phyloP scores from a whole-genome alignment of 1,140 invertebrate genomes.

The Eriosoma lanigerum region DNA sequence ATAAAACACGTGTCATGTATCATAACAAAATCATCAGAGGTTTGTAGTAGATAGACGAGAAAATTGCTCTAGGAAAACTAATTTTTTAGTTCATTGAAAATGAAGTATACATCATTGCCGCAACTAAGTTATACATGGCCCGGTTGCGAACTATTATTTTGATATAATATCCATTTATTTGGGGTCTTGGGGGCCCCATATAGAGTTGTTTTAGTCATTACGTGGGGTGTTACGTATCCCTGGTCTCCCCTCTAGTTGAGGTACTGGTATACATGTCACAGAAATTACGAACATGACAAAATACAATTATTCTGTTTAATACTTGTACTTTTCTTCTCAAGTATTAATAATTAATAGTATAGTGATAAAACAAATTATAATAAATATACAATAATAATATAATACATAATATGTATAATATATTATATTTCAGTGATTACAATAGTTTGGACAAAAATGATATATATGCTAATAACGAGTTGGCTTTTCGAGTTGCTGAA shows the following conservation, averaged over 20 bases:
- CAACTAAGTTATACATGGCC: too few relatives aligned
- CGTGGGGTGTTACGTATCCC: too few relatives aligned
- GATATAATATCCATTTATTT: too few relatives aligned
- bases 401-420: neutral
- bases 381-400: constrained; percentile 53
- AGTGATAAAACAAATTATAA: neutral
- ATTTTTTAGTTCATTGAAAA: constrained; percentile 20
- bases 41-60: constrained; percentile 31
- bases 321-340: constrained; percentile 1
- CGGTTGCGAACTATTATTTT: too few relatives aligned
- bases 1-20: constrained; percentile 21
- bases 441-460: constrained; percentile 80
- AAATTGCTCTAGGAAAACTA: constrained; percentile 24
- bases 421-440: constrained; percentile 82
- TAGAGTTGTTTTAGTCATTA: too few relatives aligned
- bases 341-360: neutral
- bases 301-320: neutral
- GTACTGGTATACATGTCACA: too few relatives aligned
- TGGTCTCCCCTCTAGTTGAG: too few relatives aligned
- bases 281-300: constrained; percentile 23
- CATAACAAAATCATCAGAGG: constrained; percentile 40
- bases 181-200: too few relatives aligned
- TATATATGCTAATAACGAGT: constrained; percentile 85
- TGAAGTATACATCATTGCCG: too few relatives aligned
- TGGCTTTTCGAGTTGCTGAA: constrained; percentile 89